These are phyloP conservation scores for Cosmopolites sordidus DNA, from an alignment of 2,888 invertebrate genomes.

Conservation along the genomic window DNA sequence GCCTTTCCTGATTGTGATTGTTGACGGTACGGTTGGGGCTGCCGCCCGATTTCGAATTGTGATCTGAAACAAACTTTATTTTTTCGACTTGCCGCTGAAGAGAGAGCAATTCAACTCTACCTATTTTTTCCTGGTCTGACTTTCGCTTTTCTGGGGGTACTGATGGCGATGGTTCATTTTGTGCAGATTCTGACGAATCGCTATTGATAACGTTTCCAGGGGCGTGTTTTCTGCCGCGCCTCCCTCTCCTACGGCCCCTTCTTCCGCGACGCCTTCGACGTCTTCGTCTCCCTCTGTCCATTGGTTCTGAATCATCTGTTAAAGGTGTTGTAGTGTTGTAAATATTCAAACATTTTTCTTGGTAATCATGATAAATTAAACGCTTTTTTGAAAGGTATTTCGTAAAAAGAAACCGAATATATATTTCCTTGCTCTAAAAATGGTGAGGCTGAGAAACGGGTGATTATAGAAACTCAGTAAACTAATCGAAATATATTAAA, in stretches of 20 bases:
- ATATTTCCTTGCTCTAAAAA: too few species aligned
- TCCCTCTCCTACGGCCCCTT: slow-evolving; percentile 15
- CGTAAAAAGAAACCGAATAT: too few species aligned
- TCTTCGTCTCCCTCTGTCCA: slow-evolving; percentile 18
- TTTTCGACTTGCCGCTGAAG: too few species aligned
- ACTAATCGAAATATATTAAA: too few species aligned
- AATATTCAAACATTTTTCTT: too few species aligned
- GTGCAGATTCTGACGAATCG: slow-evolving; percentile 8
- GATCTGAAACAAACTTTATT: background rate
- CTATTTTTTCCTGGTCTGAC: slow-evolving; percentile 13
- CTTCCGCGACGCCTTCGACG: slow-evolving; percentile 16
- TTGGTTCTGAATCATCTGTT: slow-evolving; percentile 25
- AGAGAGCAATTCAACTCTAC: too few species aligned
- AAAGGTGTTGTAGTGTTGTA: too few species aligned
- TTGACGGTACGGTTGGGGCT: slow-evolving; percentile 1
- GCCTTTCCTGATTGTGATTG: background rate
- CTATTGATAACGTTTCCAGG: slow-evolving; percentile 1
- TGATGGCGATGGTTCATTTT: slow-evolving; percentile 3
- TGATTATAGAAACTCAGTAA: too few species aligned
- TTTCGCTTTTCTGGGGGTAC: slow-evolving; percentile 10
- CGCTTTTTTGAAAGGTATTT: too few species aligned
- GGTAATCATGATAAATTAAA: too few species aligned
- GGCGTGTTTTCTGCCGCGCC: slow-evolving; percentile 15
- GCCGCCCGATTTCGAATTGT: slow-evolving; percentile 9
- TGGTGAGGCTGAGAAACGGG: too few species aligned